Evolutionary conservation across 2,113 vertebrate species (phyloP).

Genomic region (Anhinga anhinga): DNA sequence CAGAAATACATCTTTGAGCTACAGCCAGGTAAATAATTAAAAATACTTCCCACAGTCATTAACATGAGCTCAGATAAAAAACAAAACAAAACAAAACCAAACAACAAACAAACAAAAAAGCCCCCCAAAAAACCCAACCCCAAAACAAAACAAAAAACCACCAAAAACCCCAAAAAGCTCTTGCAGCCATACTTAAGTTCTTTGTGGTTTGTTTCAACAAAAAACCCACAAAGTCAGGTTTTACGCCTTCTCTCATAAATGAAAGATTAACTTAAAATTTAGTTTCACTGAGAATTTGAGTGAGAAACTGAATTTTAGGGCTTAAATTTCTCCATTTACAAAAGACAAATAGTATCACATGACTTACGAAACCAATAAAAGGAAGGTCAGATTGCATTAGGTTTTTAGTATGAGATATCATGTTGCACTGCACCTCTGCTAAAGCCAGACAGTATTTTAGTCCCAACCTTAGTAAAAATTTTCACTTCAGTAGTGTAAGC

Average conservation of each 20-base stretch:
- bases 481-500: not conserved
- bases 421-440: not conserved
- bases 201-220: not conserved
- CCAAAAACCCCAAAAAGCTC: too few relatives aligned
- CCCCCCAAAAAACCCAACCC: too few relatives aligned
- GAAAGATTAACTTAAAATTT: not conserved
- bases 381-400: not conserved
- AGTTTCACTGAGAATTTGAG: not conserved
- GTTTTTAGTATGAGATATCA: not conserved
- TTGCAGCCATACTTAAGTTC: not conserved
- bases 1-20: not conserved
- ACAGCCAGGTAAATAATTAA: not conserved
- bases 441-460: not conserved
- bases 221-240: not conserved
- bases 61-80: not conserved
- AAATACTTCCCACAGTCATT: not conserved
- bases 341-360: not conserved
- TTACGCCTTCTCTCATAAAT: not conserved
- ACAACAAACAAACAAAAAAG: too few relatives aligned
- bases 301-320: not conserved
- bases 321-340: not conserved
- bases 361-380: not conserved
- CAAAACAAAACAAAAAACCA: too few relatives aligned
- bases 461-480: not conserved
- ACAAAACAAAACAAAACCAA: too few relatives aligned